Evolutionary conservation across 1,140 invertebrate genomes (phyloP), one percentile per base, ranked within the genome.

Genomic region (Drosophila tristis): DNA sequence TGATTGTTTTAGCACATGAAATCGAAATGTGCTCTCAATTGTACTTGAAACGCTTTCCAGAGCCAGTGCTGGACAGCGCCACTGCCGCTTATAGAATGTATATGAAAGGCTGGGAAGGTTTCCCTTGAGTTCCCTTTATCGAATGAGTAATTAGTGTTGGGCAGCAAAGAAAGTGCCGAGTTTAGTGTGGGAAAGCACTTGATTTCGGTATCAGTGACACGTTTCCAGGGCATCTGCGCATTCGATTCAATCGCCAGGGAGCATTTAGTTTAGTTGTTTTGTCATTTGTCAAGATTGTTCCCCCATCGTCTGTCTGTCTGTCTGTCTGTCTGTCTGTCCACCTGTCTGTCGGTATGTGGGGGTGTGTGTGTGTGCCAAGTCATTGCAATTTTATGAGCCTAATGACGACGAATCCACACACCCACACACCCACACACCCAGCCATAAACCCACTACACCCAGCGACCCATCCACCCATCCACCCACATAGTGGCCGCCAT

Each of bases 301-400:
- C 35, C 35, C 35, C 35, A 39, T 39, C 15, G 16, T 45, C 23
- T 68, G 53, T 57, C 26, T 51, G 15, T 4, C 53, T 55, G 16
- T 62, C 44, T 47, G 23, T 2, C 15, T n/a, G n/a, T n/a, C n/a
- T 44, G 42, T 8, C 7, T 51, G 15, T 4, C 53, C 49, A 23
- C 58, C 44, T 47, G 23, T 1, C 15, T 44, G 42, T 8, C 7
- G 48, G 44, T 59, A 45, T 49, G 7, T 50, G 64, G 66, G 43
- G 54, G 54, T 35, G 54, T 45, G 23, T 26, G 55, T 71, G 42
- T 23, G 31, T 62, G 81, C 65, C 78, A 80, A 86, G 70, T 72
- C 68, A 81, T 75, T 74, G 70, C 68, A 55, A 75, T 87, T 86
- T 86, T 67, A 86, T 86, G 78, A 71, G 78, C 62, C 81, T 74